Base-by-base conservation (phyloP, 1,140 invertebrate genomes). In the Platyura marginata region DNA sequence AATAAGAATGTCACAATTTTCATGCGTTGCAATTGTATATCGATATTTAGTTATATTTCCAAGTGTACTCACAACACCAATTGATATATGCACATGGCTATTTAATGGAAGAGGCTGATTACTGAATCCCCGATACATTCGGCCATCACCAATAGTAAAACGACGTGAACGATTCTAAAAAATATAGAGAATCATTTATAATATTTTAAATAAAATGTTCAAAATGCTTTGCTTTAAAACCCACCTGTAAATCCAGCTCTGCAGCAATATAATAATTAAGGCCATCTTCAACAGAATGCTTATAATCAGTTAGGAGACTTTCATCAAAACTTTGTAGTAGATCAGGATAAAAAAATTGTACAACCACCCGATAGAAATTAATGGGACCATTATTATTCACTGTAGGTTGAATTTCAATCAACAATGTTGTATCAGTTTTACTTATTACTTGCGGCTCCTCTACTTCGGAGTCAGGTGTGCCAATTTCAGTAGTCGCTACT, bases 241-340 rank as follows among this genome's bases (percentile, higher is more conserved):
- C 46, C 54, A 62, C 59, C 37, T 67, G 57, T 13, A 67, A 67
- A 37, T 70, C 66, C 43, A 91, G 64, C 59, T 86, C 77, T 2
- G 77, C 87, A 16, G 85, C 72, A 22, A 89, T 75, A 49, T 91
- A 91, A 56, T 83, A 89, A 13, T 73, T 71, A 4, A 77, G 51
- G 11, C 70, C 75, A 47, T 71, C 67, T 47, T 63, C 65, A 41
- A 56, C 58, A 2, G 75, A 73, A 53, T 69, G 65, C 50, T 67
- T 51, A 57, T 72, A 80, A 50, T 73, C 68, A 18, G 72, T 68
- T 15, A 68, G 56, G 33, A 74, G 65, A 45, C 50, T 46, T 8
- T 41, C 45, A 40, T 61, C 56, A 19, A 79, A 75, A 2, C 66
- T 62, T 50, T 70, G 69, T 44, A 68, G 67, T 40, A 69, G 63